These are phyloP conservation scores for Thera britannica DNA, from an alignment of 2,888 invertebrate species.

Conservation along the genomic window DNA sequence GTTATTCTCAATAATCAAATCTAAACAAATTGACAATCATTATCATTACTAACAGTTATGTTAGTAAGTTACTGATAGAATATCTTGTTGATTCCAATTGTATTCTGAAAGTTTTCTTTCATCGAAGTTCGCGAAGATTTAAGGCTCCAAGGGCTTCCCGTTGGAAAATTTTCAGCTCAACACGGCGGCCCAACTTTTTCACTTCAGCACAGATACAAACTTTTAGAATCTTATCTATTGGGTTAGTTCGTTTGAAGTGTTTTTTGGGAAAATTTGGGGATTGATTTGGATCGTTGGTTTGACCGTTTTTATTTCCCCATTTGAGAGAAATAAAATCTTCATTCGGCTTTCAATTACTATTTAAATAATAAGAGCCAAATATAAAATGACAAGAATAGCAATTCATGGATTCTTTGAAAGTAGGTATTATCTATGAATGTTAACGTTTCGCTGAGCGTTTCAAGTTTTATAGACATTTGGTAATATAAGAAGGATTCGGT, in stretches of 20 bases:
- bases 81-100: slow-evolving; percentile 25
- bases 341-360: background rate
- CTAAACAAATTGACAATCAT: no score
- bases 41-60: background rate
- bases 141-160: slow-evolving; percentile 19
- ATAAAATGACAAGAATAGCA: no score
- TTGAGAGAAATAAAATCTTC: background rate
- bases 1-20: no score
- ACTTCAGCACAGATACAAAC: slow-evolving; percentile 33
- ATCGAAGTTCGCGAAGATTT: slow-evolving; percentile 23
- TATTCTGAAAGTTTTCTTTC: slow-evolving; percentile 8
- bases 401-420: no score
- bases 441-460: no score
- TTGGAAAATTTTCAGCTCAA: slow-evolving; percentile 30
- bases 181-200: slow-evolving; percentile 30
- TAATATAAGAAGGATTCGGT: no score
- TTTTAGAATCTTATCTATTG: slow-evolving; percentile 31
- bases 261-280: slow-evolving; percentile 24
- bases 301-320: background rate
- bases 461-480: no score
- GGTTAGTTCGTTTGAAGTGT: slow-evolving; percentile 27
- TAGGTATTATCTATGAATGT: no score
- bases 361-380: background rate
- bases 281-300: slow-evolving; percentile 10
- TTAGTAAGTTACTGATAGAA: slow-evolving; percentile 26